Evolutionary conservation across 2,888 invertebrate genomes (phyloP), one percentile per base, ranked within the genome.

Genomic region (Galeruca laticollis): DNA sequence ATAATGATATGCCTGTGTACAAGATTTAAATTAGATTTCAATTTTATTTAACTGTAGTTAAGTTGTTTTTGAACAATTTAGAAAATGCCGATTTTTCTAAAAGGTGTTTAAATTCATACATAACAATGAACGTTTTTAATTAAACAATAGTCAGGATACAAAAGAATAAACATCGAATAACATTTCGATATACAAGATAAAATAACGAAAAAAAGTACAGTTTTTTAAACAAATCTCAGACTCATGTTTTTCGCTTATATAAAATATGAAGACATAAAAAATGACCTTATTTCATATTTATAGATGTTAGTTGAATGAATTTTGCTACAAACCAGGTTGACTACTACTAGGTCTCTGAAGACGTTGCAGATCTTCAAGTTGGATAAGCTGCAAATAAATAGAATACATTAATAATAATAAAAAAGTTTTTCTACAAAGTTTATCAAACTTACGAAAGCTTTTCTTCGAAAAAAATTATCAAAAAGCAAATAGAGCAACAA

Each of bases 301-400:
- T 69, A 61, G 35, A 26, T 51, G 61, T 49, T 62, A 59, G 20
- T 54, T 59, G 20, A 10, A 33, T 6, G 31, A 68, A 63, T 51
- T 15, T 71, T 60, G 78, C 82, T 84, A 84, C 83, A 84, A 83
- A 9, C 82, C 84, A 26, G 66, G 68, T 73, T 80, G 82, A 76
- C 80, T 77, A 72, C 79, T 81, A 68, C 77, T 78, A 74, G 81
- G 80, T 74, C 76, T 79, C 68, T 78, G 80, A 71, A 79, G 80
- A 73, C 69, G 81, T 78, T 84, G 79, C 63, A 88, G 88, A 82
- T 92, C 92, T 18, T 92, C 92, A 54, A 92, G 88, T 87, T 92
- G 92, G 76, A 92, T 92, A 63, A 92, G 86, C 83, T 92, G 72
- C 60, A 83, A 83, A 68, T 13, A n/a, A 10, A n/a, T 2, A 35